A percentile compares a stretch with the other conserved stretches of the same genome.
These are phyloP conservation scores for Odontocolon sp. DNA, from an alignment of 2,888 invertebrate genomes.

Conservation along the genomic window DNA sequence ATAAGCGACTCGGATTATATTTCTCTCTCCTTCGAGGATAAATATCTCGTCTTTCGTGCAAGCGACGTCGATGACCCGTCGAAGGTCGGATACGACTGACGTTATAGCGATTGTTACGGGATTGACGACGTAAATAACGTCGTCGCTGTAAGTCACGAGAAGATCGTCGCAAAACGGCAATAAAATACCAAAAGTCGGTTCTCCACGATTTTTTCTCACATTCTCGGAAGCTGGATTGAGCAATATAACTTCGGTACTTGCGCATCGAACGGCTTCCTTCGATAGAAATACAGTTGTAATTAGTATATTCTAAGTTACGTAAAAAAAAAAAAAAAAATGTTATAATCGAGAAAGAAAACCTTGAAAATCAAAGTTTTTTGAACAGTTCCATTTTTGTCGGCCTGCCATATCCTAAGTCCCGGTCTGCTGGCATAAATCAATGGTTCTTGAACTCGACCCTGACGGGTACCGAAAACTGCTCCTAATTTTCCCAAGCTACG, in stretches of 20 bases:
- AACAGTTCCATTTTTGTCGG: constrained; percentile 89
- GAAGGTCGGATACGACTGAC: constrained; percentile 74
- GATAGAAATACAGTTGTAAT: constrained; percentile 12
- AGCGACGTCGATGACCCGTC: constrained; percentile 81
- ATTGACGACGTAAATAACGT: constrained; percentile 88
- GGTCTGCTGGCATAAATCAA: constrained; percentile 90
- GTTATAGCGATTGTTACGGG: constrained; percentile 82
- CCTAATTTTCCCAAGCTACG: constrained; percentile 85
- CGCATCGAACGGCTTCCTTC: constrained; percentile 76
- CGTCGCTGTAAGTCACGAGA: constrained; percentile 88
- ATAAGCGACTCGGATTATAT: constrained; percentile 89
- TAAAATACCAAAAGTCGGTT: constrained; percentile 86
- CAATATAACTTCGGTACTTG: constrained; percentile 85
- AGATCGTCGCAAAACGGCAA: constrained; percentile 87
- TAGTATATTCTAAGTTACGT: neutral
- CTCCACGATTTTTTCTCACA: constrained; percentile 80
- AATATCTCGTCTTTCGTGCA: constrained; percentile 90
- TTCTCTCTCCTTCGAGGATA: constrained; percentile 90
- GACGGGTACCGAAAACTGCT: constrained; percentile 83
- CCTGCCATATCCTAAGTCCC: constrained; percentile 92
- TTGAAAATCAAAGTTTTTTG: constrained; percentile 92
- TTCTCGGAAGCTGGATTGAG: constrained; percentile 85
- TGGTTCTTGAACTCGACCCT: constrained; percentile 82
- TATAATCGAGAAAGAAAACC: constrained; percentile 82
- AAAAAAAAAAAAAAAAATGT: no score